These are phyloP conservation scores for Rhabdophis nuchalis DNA, from an alignment of 2,797 vertebrate species.

Conservation along the genomic window DNA sequence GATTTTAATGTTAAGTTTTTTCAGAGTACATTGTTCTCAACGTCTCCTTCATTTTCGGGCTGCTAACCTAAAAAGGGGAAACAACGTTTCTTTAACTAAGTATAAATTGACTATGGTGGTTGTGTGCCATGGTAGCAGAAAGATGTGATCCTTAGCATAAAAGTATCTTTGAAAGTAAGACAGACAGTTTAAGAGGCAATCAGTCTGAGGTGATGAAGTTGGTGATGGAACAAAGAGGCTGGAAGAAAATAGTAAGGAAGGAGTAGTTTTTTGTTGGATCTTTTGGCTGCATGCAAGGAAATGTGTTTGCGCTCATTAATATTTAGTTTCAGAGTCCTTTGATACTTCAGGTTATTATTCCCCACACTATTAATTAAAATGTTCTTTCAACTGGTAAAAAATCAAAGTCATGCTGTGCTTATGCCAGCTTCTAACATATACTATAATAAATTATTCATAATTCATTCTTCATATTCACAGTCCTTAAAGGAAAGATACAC, in stretches of 20 bases:
- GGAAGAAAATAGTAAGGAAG: background rate
- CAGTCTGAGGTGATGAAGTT: background rate
- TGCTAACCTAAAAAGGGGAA: background rate
- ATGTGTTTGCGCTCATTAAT: background rate
- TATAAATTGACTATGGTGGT: too few species aligned
- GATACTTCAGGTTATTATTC: background rate
- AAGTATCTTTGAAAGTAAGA: background rate
- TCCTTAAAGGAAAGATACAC: background rate
- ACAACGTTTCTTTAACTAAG: constrained; percentile 8
- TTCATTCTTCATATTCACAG: background rate
- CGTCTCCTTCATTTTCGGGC: background rate
- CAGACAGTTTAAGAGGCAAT: background rate
- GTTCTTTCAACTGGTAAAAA: background rate
- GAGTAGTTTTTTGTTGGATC: constrained; percentile 1
- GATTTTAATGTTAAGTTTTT: background rate
- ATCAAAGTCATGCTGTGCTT: background rate
- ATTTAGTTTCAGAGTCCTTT: constrained; percentile 13
- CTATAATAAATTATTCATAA: background rate
- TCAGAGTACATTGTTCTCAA: background rate
- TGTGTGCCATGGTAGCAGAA: background rate
- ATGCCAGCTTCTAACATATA: constrained; percentile 2
- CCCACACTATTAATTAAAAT: constrained; percentile 6
- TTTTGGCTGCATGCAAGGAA: background rate
- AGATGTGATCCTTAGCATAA: background rate
- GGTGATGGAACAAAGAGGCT: background rate